These are phyloP conservation scores for Parelbella ahira DNA, from an alignment of 2,888 invertebrate species.

Conservation along the genomic window DNA sequence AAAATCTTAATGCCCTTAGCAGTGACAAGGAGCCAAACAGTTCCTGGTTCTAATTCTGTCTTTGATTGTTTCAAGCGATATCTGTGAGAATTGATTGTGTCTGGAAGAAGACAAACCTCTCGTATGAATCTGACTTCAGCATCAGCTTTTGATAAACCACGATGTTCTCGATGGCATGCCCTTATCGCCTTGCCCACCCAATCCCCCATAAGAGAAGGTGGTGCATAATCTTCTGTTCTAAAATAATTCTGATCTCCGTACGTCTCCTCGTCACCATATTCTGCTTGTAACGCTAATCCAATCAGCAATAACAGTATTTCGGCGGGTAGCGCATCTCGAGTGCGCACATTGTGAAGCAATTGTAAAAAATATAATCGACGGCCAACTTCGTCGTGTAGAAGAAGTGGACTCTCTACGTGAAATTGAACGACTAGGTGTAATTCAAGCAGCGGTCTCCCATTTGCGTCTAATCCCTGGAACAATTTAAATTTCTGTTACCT, in stretches of 20 bases:
- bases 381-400: constrained; percentile 94
- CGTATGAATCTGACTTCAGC: constrained; percentile 94
- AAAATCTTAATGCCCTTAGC: constrained; percentile 95
- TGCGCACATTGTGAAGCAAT: constrained; percentile 91
- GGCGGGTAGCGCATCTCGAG: constrained; percentile 81
- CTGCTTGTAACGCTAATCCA: constrained; percentile 95
- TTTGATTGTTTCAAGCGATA: constrained; percentile 90
- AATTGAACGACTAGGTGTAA: constrained; percentile 95
- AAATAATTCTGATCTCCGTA: constrained; percentile 79
- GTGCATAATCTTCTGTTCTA: constrained; percentile 92
- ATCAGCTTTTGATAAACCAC: constrained; percentile 87
- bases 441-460: constrained; percentile 93
- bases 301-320: constrained; percentile 90
- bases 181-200: constrained; percentile 84
- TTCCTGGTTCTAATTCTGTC: constrained; percentile 86
- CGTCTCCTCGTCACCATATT: constrained; percentile 88
- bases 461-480: constrained; percentile 91
- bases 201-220: constrained; percentile 82
- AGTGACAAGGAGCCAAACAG: constrained; percentile 94
- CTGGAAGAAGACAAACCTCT: constrained; percentile 90
- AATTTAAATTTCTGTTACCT: constrained; percentile 22
- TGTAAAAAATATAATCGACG: constrained; percentile 97
- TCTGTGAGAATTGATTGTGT: constrained; percentile 93
- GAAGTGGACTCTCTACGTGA: constrained; percentile 94
- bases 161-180: constrained; percentile 90